These are phyloP conservation scores for Cyrtorhinus lividipennis DNA, from an alignment of 1,140 invertebrate species.

Conservation along the genomic window DNA sequence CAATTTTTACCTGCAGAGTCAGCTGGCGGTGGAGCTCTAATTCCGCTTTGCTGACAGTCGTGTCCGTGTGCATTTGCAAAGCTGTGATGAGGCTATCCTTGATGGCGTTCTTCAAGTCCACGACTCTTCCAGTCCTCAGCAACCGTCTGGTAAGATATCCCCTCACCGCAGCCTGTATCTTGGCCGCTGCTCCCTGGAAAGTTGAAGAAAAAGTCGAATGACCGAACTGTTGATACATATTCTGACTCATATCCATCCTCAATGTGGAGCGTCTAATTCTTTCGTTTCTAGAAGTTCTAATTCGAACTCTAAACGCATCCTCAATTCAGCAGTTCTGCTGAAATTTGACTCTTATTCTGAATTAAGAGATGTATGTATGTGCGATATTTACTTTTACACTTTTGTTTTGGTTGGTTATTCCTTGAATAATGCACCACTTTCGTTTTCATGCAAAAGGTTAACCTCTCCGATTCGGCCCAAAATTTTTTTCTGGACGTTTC, in stretches of 20 bases:
- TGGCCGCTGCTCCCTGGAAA: conserved; percentile 17
- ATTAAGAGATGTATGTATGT: no score
- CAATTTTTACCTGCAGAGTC: conserved; percentile 13
- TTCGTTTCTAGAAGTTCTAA: neutral
- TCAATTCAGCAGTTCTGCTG: no score
- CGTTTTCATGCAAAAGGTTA: no score
- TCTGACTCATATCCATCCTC: no score
- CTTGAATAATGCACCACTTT: no score
- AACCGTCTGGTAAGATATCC: conserved; percentile 17
- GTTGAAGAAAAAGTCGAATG: neutral
- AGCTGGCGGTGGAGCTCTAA: conserved; percentile 15
- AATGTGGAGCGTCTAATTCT: no score
- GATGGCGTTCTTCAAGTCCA: conserved; percentile 17
- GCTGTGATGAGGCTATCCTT: conserved; percentile 18
- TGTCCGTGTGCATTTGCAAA: conserved; percentile 13
- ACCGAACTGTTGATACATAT: neutral
- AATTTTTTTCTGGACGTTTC: no score
- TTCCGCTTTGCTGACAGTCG: conserved; percentile 14
- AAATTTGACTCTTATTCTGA: no score
- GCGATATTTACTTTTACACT: no score
- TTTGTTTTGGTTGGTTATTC: no score
- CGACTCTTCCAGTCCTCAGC: conserved; percentile 17
- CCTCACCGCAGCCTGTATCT: conserved; percentile 15
- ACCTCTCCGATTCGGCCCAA: no score
- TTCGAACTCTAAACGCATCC: no score